Percentiles rank a stretch among this genome's conserved stretches.
phyloP scores from a whole-genome alignment of 2,797 vertebrate genomes.

The Spondyliosoma cantharus region DNA sequence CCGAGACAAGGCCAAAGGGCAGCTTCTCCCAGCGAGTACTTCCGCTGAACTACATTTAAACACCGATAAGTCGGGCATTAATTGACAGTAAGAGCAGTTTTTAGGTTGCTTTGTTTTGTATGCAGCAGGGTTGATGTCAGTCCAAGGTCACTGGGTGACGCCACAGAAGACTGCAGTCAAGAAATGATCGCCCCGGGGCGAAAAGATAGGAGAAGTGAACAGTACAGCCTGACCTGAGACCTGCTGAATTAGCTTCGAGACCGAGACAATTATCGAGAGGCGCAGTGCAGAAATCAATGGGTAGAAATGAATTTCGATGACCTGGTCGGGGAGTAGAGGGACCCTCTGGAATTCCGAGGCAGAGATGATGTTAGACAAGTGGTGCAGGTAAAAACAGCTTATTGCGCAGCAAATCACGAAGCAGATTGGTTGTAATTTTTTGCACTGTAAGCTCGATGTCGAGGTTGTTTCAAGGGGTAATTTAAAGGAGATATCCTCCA shows the following conservation, averaged over 20 bases:
- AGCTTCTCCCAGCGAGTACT: neutral
- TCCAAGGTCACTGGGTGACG: conserved; percentile 37
- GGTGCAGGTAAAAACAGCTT: neutral
- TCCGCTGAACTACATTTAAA: neutral
- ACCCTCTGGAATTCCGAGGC: conserved; percentile 14
- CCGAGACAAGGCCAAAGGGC: neutral
- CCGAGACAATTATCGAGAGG: conserved; percentile 42
- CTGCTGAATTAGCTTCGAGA: conserved; percentile 54
- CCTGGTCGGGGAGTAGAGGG: conserved; percentile 27
- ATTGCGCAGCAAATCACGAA: conserved; percentile 6
- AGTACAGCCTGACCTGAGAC: conserved; percentile 48
- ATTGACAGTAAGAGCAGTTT: conserved; percentile 21
- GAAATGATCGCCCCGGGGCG: conserved; percentile 16
- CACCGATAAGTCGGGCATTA: neutral
- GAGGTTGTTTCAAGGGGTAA: neutral
- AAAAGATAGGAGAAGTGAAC: conserved; percentile 45
- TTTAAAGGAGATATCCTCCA: neutral
- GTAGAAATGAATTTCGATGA: conserved; percentile 47
- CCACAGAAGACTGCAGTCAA: conserved; percentile 23
- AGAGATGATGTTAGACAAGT: neutral
- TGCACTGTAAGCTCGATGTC: neutral
- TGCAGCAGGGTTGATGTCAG: conserved; percentile 22
- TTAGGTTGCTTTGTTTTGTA: conserved; percentile 26
- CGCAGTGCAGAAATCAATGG: conserved; percentile 53
- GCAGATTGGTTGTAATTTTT: neutral